Evolutionary conservation across 2,113 vertebrate genomes (phyloP), one percentile per base, ranked within the genome.

Genomic region (Anthoscopus minutus): DNA sequence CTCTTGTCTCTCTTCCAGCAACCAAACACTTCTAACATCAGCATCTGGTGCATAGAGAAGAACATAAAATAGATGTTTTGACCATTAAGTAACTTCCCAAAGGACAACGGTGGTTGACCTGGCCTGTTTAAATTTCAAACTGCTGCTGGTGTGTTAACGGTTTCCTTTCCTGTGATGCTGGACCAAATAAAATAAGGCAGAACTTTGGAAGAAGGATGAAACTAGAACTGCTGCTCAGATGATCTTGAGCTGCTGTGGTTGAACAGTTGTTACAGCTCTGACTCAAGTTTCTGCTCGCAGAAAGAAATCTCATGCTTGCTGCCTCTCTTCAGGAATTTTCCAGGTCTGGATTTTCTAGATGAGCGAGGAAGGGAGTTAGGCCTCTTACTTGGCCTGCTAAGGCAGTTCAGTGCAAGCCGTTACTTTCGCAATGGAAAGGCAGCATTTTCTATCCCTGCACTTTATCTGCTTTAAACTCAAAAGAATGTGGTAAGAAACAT

Each of bases 251-350:
- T 94, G 72, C 60, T 93, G 86, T 56, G 69, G n/a, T 72, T 79
- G 70, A 82, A 57, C 65, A 64, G 51, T 84, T 87, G 76, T 90
- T 87, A 70, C 33, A 74, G 28, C 50, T 97, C 77, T 92, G 51
- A 44, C 70, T 95, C 72, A 88, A 71, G 87, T 93, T 94, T 95
- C 72, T 96, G 28, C 78, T 87, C 30, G 84, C 48, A 35, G 78
- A 77, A 89, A 64, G 13, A 42, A 60, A 48, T 74, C 15, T 53
- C 9, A 6, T 45, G n/a, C 57, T 79, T 85, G 50, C 45, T 92
- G 27, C n/a, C 8, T 80, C 8, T 88, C 37, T 86, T 81, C 35
- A 84, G 44, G n/a, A 91, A n/a, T 35, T 53, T 44, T 92, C 9
- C 23, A 30, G 40, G 23, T 67, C 45, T 71, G 38, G 42, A 40